These are phyloP conservation scores for Trachelus stipa DNA, from an alignment of 2,888 invertebrate species.

Conservation along the genomic window DNA sequence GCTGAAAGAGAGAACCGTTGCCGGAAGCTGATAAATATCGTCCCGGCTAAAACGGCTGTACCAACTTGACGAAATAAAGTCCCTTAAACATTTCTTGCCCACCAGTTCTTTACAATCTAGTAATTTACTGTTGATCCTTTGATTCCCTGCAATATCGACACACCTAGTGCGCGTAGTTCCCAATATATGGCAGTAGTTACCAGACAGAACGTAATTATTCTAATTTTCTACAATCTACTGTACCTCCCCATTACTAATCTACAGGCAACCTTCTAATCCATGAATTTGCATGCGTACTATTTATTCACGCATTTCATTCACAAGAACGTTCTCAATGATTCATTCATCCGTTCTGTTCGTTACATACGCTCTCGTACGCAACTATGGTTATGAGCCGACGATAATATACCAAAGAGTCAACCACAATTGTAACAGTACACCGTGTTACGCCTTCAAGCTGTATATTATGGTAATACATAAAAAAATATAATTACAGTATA, in stretches of 20 bases:
- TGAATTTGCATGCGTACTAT: neutral
- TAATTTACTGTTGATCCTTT: neutral
- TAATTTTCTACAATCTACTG: no score
- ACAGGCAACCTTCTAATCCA: neutral
- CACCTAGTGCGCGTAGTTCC: neutral
- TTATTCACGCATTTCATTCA: neutral
- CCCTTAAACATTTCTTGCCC: neutral
- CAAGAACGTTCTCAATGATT: neutral
- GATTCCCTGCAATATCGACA: neutral
- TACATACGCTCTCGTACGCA: neutral
- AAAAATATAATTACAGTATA: neutral
- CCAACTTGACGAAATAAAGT: slow-evolving; percentile 7
- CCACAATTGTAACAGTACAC: neutral
- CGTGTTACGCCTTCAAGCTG: neutral
- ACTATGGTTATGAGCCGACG: neutral
- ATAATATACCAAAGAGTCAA: neutral
- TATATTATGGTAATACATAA: neutral
- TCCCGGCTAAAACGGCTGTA: neutral
- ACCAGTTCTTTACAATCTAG: neutral
- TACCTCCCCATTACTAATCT: no score
- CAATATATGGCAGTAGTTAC: neutral
- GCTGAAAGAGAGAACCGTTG: slow-evolving; percentile 66
- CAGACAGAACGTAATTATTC: neutral
- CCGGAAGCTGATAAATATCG: slow-evolving; percentile 28
- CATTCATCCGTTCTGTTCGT: neutral